These are phyloP conservation scores for Ctena decussata DNA, from an alignment of 2,888 invertebrate species.

Conservation along the genomic window DNA sequence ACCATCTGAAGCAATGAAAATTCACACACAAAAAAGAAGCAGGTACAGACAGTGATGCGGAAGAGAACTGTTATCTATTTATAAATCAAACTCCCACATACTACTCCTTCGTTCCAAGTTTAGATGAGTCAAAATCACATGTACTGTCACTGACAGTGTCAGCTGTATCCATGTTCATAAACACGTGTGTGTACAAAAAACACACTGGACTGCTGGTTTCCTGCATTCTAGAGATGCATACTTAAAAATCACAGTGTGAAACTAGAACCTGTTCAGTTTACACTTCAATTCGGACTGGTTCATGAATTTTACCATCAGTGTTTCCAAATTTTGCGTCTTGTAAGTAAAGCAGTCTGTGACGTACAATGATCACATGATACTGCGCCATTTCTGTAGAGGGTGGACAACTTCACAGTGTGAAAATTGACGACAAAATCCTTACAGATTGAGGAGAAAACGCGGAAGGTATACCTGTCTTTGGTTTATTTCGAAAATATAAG, in stretches of 20 bases:
- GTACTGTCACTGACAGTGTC: constrained; percentile 63
- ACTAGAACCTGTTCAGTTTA: neutral
- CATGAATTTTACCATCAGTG: neutral
- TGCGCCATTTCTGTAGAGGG: constrained; percentile 65
- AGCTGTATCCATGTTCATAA: constrained; percentile 14
- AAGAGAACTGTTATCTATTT: no score
- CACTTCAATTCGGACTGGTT: neutral
- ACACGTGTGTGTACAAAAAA: neutral
- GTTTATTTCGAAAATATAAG: no score
- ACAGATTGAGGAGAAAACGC: neutral
- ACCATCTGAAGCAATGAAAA: no score
- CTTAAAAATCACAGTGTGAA: no score
- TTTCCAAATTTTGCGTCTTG: neutral
- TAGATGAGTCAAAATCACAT: constrained; percentile 80
- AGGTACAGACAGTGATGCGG: no score
- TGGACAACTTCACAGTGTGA: constrained; percentile 53
- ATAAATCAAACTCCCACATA: constrained; percentile 55
- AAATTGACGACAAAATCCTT: neutral
- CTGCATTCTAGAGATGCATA: no score
- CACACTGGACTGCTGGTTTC: neutral
- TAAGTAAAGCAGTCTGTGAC: constrained; percentile 18
- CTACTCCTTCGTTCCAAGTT: constrained; percentile 84
- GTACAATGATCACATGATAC: constrained; percentile 60
- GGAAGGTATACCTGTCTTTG: no score
- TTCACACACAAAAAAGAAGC: no score